A percentile compares a stretch with the other conserved stretches of the same genome.
Conservation (phyloP, 2,888 invertebrate genomes). For the Latheticus oryzae region DNA sequence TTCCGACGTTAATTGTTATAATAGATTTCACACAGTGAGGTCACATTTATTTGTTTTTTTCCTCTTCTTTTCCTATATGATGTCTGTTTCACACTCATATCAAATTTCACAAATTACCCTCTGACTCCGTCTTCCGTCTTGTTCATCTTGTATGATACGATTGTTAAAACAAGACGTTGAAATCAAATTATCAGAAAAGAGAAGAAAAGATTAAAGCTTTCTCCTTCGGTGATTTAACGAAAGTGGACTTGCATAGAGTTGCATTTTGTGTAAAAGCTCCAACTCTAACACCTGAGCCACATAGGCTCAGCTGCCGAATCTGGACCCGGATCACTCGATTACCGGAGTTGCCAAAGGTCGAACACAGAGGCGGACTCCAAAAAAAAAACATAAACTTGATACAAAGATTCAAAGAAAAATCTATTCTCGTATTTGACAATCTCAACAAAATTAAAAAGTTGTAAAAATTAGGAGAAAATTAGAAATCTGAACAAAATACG, state of each 20-base stretch:
- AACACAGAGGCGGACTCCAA: constrained; percentile 29
- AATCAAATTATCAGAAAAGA: constrained; percentile 51
- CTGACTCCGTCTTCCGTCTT: constrained; percentile 31
- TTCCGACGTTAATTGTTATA: constrained; percentile 56
- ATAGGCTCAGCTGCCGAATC: constrained; percentile 60
- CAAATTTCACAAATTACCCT: constrained; percentile 35
- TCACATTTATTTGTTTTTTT: constrained; percentile 55
- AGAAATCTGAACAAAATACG: too few species aligned
- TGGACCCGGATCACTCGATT: constrained; percentile 58
- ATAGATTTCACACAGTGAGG: constrained; percentile 57
- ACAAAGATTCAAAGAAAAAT: too few species aligned
- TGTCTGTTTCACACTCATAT: constrained; percentile 38
- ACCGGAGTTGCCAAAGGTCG: constrained; percentile 50
- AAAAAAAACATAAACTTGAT: too few species aligned
- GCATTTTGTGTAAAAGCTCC: constrained; percentile 61
- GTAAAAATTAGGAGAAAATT: too few species aligned
- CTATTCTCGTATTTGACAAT: too few species aligned
- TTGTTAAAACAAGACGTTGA: constrained; percentile 23
- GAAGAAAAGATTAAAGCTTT: constrained; percentile 58
- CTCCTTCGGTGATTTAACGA: constrained; percentile 57
- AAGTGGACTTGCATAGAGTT: constrained; percentile 57
- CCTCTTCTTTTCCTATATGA: constrained; percentile 34
- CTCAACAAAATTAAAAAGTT: too few species aligned
- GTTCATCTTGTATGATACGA: too few species aligned
- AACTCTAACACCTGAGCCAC: constrained; percentile 56